Base-by-base conservation (phyloP, 2,797 vertebrate genomes). In the Synanceia verrucosa region DNA sequence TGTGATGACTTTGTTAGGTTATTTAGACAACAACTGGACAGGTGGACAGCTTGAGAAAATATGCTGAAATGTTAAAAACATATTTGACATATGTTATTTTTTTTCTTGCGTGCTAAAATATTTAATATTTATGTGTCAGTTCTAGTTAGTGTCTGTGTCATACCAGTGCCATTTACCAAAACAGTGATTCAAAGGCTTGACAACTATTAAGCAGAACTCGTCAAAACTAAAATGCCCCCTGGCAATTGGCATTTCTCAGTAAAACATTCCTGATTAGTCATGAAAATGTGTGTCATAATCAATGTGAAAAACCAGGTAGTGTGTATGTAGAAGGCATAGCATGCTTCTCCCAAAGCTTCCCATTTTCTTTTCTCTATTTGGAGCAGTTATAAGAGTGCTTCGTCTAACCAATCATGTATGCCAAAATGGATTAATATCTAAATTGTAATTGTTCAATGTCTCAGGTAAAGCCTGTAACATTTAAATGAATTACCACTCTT, bases 341-440 rank as follows among this genome's bases (percentile, higher is more conserved):
- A 21, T 64, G 13, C 12, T 43, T 50, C 50, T 70, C 44, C 67
- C 13, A 64, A 66, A 63, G 21, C 55, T 65, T 48, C 74, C 39
- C 36, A 34, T 73, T 72, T 37, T 76, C 56, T 16, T 44, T 61
- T 57, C 51, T 76, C 61, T 56, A 57, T 74, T 70, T 58, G 18
- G 58, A 77, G 52, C 61, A 63, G 41, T 72, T 72, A 39, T 43
- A 21, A 37, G 37, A 76, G 52, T 46, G 56, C 53, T 76, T 83
- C 65, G 72, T 82, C 66, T 71, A 65, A 59, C 50, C 67, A 79
- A 62, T 87, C 84, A 65, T 84, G 85, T 73, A 89, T 81, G 84
- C 65, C 76, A 90, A 82, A 83, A 86, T 77, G 61, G 69, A 86
- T 90, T 88, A 78, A 79, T 85, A 87, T 87, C 81, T 82, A 89